phyloP scores from a whole-genome alignment of 1,140 invertebrate genomes.

The Neotoxoptera formosana region DNA sequence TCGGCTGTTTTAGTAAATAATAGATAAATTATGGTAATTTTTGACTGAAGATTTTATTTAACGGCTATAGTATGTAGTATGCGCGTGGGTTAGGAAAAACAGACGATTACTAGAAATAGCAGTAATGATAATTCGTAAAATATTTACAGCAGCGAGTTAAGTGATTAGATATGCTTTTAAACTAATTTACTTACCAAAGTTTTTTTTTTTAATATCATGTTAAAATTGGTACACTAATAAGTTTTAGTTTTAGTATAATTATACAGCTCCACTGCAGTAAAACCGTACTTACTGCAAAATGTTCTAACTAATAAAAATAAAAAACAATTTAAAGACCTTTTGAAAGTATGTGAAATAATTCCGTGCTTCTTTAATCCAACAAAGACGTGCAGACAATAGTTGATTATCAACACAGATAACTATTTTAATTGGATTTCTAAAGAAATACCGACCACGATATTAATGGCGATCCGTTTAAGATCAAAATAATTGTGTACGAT shows the following conservation, averaged over 20 bases:
- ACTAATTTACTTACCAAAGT: background rate
- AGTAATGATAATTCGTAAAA: too few relatives aligned
- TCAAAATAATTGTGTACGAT: background rate
- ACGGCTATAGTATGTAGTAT: too few relatives aligned
- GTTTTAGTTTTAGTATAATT: background rate
- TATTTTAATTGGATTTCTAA: conserved; percentile 22
- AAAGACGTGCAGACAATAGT: background rate
- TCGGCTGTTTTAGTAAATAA: too few relatives aligned
- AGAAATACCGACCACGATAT: background rate
- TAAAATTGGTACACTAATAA: background rate
- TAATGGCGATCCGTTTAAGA: background rate
- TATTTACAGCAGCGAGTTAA: background rate
- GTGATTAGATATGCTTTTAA: background rate
- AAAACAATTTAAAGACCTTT: background rate
- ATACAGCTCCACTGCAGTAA: background rate
- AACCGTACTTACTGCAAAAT: background rate
- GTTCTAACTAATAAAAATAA: background rate
- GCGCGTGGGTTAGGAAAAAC: too few relatives aligned
- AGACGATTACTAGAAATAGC: too few relatives aligned
- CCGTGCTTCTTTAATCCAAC: background rate
- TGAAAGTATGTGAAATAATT: background rate
- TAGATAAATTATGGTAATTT: too few relatives aligned
- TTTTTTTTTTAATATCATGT: background rate
- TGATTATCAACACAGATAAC: conserved; percentile 11
- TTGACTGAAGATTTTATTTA: too few relatives aligned